phyloP scores from a whole-genome alignment of 2,888 invertebrate species.

The Acrobasis suavella region DNA sequence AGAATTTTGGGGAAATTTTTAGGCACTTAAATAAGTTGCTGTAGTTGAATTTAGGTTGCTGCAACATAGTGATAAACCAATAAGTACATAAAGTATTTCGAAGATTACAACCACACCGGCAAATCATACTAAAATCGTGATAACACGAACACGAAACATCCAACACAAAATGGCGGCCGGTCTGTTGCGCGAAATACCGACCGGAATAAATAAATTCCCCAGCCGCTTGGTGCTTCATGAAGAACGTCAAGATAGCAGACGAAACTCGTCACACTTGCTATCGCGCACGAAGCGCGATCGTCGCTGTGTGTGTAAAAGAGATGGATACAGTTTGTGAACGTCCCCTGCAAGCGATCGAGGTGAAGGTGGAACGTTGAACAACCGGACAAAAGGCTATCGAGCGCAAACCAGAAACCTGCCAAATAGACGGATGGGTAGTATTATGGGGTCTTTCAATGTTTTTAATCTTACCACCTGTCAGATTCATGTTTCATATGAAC shows the following conservation, averaged over 20 bases:
- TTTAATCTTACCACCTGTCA: background rate
- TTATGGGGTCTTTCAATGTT: background rate
- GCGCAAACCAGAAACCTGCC: conserved; percentile 43
- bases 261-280: conserved; percentile 38
- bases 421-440: background rate
- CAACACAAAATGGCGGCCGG: conserved; percentile 58
- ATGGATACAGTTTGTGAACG: conserved; percentile 37
- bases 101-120: background rate
- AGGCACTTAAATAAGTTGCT: too few relatives aligned
- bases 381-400: conserved; percentile 54
- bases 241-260: conserved; percentile 42
- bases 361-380: conserved; percentile 64
- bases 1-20: background rate
- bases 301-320: conserved; percentile 42
- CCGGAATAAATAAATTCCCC: conserved; percentile 70
- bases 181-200: conserved; percentile 47
- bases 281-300: conserved; percentile 36
- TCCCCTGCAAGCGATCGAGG: conserved; percentile 47
- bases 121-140: background rate
- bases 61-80: too few relatives aligned
- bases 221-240: conserved; percentile 47
- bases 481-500: background rate
- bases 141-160: conserved; percentile 28
- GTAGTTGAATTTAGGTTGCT: too few relatives aligned
- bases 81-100: background rate